A percentile compares a stretch with the other conserved stretches of the same genome.
phyloP scores from a whole-genome alignment of 37 sponge, comb jelly and placozoan species.

The Mnemiopsis leidyi region DNA sequence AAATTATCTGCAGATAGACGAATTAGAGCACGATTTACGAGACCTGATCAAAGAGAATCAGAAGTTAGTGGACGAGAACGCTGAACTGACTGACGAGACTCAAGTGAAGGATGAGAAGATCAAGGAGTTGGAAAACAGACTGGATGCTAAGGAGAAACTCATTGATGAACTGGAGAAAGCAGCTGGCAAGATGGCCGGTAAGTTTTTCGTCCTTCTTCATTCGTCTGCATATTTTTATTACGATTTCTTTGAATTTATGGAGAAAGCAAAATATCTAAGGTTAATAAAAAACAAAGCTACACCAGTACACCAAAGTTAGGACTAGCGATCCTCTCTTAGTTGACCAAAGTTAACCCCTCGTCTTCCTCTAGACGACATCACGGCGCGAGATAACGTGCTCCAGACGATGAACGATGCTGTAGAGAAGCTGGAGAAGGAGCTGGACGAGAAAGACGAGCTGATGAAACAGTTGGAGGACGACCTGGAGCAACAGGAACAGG shows the following conservation, averaged over 20 bases:
- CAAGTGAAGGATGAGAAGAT: conserved; percentile 44
- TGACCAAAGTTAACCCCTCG: too few relatives aligned
- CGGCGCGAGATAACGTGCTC: neutral
- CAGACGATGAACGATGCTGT: conserved; percentile 6
- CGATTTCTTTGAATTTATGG: too few relatives aligned
- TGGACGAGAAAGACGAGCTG: conserved; percentile 7
- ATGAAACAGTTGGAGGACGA: conserved; percentile 6
- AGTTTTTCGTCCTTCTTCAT: too few relatives aligned
- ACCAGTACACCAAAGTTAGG: too few relatives aligned
- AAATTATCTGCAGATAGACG: conserved; percentile 1
- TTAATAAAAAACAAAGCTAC: too few relatives aligned
- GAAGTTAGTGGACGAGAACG: conserved; percentile 20
- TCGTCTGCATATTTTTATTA: too few relatives aligned
- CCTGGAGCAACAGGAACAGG: conserved; percentile 22
- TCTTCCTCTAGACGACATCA: neutral
- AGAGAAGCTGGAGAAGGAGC: neutral
- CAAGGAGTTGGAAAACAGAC: conserved; percentile 44
- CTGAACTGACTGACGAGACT: conserved; percentile 10
- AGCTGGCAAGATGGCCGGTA: conserved; percentile 36
- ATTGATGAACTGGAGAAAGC: conserved; percentile 13
- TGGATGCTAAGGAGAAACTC: conserved; percentile 45
- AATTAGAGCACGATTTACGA: conserved; percentile 3
- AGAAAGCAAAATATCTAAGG: too few relatives aligned
- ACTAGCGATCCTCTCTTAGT: too few relatives aligned
- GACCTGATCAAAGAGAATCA: conserved; percentile 34